phyloP scores from a whole-genome alignment of 2,888 invertebrate species.

The Crossocerus cetratus region DNA sequence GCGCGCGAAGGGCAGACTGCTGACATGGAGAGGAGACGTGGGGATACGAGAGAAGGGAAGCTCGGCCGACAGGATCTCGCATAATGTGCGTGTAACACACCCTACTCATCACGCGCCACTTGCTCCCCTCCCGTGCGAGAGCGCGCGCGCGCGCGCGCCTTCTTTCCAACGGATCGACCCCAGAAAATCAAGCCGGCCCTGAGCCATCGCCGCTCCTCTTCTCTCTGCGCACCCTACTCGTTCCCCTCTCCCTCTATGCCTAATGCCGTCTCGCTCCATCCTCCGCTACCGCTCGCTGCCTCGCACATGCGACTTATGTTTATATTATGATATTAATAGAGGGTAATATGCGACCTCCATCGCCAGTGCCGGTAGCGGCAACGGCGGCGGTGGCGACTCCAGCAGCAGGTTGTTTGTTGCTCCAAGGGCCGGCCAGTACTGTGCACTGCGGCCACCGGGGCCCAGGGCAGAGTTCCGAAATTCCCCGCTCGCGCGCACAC shows the following conservation, averaged over 20 bases:
- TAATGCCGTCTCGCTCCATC: slow-evolving; percentile 38
- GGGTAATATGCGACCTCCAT: slow-evolving; percentile 66
- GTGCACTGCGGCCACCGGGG: slow-evolving; percentile 21
- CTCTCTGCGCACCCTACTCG: slow-evolving; percentile 14
- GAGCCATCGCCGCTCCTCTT: slow-evolving; percentile 38
- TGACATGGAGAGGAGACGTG: slow-evolving; percentile 13
- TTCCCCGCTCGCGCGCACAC: not conserved
- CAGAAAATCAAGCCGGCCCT: slow-evolving; percentile 56
- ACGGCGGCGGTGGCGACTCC: slow-evolving; percentile 11
- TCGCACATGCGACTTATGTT: slow-evolving; percentile 70
- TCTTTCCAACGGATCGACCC: slow-evolving; percentile 52
- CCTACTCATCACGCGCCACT: slow-evolving; percentile 76
- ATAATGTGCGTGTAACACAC: slow-evolving; percentile 73
- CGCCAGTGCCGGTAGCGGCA: slow-evolving; percentile 48
- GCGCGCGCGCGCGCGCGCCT: no score
- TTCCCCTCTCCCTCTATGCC: slow-evolving; percentile 46
- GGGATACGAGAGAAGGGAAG: slow-evolving; percentile 1
- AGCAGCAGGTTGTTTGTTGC: slow-evolving; percentile 65
- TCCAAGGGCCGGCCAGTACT: slow-evolving; percentile 40
- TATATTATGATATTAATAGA: slow-evolving; percentile 77
- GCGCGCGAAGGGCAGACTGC: not conserved
- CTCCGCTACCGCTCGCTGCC: slow-evolving; percentile 37
- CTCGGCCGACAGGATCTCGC: slow-evolving; percentile 57
- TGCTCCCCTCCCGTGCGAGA: slow-evolving; percentile 65
- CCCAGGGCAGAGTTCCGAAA: slow-evolving; percentile 14